phyloP scores from a whole-genome alignment of 2,797 vertebrate species.

The Chrysocyon brachyurus region DNA sequence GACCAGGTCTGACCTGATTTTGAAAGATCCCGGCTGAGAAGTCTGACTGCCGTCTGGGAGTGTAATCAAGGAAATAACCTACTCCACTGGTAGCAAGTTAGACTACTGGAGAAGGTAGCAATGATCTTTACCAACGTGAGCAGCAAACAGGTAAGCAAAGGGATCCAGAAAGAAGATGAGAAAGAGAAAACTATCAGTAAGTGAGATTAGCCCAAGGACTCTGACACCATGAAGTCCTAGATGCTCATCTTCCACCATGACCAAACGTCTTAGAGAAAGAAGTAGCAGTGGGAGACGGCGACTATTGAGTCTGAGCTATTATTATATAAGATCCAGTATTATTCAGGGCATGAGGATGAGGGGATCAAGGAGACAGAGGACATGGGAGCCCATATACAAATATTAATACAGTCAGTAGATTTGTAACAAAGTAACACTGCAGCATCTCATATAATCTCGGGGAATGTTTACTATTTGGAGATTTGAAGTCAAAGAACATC shows the following conservation, averaged over 20 bases:
- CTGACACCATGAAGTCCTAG: neutral
- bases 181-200: neutral
- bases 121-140: neutral
- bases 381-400: neutral
- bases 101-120: neutral
- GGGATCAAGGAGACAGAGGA: neutral
- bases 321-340: neutral
- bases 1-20: slow-evolving; percentile 25
- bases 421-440: neutral
- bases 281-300: neutral
- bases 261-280: neutral
- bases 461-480: neutral
- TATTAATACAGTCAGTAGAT: neutral
- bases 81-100: neutral
- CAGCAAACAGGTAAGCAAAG: neutral
- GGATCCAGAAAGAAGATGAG: neutral
- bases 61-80: neutral
- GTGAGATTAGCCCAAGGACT: neutral
- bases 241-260: neutral
- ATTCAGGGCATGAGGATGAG: neutral
- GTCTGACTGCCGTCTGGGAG: neutral
- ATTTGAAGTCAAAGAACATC: neutral
- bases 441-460: neutral
- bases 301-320: neutral
- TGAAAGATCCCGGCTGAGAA: neutral